Evolutionary conservation across 1,140 invertebrate genomes (phyloP).

Genomic region (Pogonognathellus flavescens): DNA sequence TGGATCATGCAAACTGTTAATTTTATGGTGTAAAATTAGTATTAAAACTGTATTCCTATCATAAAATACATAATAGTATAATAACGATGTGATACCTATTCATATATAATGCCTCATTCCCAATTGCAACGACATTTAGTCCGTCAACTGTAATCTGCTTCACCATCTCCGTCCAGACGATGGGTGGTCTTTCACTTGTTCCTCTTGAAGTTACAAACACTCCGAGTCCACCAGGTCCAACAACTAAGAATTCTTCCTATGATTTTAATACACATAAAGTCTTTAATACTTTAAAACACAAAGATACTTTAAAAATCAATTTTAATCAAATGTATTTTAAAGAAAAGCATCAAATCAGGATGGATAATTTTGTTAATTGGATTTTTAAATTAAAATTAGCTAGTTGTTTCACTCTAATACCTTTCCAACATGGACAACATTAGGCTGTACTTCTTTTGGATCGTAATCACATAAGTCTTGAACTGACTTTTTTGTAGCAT

Average conservation of each 20-base stretch:
- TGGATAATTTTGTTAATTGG: no score
- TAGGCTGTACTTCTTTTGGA: conserved; percentile 55
- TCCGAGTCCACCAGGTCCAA: conserved; percentile 73
- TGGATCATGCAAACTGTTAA: conserved; percentile 53
- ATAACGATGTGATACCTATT: conserved; percentile 42
- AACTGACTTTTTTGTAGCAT: conserved; percentile 52
- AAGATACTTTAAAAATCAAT: no score
- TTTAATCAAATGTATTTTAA: no score
- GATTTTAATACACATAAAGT: no score
- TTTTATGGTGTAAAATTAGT: no score
- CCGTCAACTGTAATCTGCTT: conserved; percentile 61
- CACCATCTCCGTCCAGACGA: conserved; percentile 72
- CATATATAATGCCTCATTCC: conserved; percentile 59
- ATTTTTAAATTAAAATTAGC: no score
- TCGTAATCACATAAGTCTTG: conserved; percentile 65
- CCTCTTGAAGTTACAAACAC: conserved; percentile 75
- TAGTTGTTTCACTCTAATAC: no score
- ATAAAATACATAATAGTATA: no score
- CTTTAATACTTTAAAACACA: no score
- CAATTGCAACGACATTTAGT: conserved; percentile 62
- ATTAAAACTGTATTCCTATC: no score
- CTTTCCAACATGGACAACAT: conserved; percentile 64
- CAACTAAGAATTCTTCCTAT: conserved; percentile 68
- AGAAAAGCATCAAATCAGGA: no score
- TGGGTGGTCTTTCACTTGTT: conserved; percentile 73